These are phyloP conservation scores for Acipenser ruthenus DNA, from an alignment of 2,797 vertebrate species.

Conservation along the genomic window DNA sequence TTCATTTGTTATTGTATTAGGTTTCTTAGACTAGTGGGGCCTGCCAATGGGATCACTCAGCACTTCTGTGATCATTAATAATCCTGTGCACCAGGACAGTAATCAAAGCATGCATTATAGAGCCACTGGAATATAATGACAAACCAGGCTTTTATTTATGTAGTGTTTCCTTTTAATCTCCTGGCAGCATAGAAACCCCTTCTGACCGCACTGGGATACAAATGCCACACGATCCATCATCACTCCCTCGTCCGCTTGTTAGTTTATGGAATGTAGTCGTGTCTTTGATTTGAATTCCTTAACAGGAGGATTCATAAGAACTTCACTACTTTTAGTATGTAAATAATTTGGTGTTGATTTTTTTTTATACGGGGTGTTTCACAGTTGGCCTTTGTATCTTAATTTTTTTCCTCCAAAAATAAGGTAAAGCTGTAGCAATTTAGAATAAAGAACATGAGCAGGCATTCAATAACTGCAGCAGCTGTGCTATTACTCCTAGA, in stretches of 20 bases:
- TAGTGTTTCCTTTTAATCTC: not conserved
- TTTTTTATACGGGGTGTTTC: slow-evolving; percentile 57
- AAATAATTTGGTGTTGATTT: slow-evolving; percentile 64
- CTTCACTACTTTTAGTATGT: slow-evolving; percentile 52
- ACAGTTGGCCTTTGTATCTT: slow-evolving; percentile 53
- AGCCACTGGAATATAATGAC: not conserved
- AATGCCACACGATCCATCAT: not conserved
- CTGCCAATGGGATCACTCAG: too few relatives aligned
- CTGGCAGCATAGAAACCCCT: not conserved
- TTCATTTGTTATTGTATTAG: too few relatives aligned
- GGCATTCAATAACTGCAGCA: too few relatives aligned
- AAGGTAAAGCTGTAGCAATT: too few relatives aligned
- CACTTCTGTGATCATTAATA: not conserved
- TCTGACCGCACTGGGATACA: not conserved
- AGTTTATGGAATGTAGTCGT: not conserved
- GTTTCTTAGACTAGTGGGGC: too few relatives aligned
- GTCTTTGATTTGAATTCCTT: not conserved
- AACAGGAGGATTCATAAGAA: not conserved
- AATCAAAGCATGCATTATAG: not conserved
- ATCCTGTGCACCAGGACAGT: not conserved
- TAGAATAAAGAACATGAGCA: too few relatives aligned
- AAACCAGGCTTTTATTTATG: not conserved
- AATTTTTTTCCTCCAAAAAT: too few relatives aligned
- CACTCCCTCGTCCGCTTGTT: not conserved
- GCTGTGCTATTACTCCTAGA: too few relatives aligned